A percentile compares a stretch with the other conserved stretches of the same genome.
phyloP scores from a whole-genome alignment of 2,888 invertebrate genomes.

The Eueremaeus valkanovi region DNA sequence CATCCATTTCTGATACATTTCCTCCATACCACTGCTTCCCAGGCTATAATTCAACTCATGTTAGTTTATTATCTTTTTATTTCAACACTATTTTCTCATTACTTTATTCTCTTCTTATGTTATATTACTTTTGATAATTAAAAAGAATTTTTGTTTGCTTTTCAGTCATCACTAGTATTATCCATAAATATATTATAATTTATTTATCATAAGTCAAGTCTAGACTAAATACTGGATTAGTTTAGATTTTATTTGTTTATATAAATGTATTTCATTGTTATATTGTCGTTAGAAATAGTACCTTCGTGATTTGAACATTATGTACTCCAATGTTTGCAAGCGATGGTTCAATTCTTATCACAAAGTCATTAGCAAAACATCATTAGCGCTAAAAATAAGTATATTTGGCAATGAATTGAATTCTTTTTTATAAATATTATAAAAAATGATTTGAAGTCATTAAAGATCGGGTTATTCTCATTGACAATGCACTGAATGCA shows the following conservation, averaged over 20 bases:
- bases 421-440: neutral
- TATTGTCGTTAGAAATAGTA: neutral
- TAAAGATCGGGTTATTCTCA: neutral
- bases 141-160: too few species aligned
- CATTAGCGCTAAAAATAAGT: neutral
- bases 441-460: neutral
- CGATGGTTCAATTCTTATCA: neutral
- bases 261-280: neutral
- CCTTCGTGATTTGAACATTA: neutral
- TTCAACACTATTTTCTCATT: neutral
- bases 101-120: neutral
- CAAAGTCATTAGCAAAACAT: conserved; percentile 15
- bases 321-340: neutral
- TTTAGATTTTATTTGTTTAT: conserved; percentile 15
- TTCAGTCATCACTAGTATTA: too few species aligned
- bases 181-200: too few species aligned
- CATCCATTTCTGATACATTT: neutral
- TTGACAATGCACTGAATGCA: too few species aligned
- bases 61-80: neutral
- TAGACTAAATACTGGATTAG: neutral
- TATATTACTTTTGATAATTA: neutral
- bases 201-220: too few species aligned
- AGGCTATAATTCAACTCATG: neutral
- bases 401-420: neutral
- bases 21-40: neutral